Base-by-base conservation (phyloP, 2,113 vertebrate genomes). In the Papio anubis region DNA sequence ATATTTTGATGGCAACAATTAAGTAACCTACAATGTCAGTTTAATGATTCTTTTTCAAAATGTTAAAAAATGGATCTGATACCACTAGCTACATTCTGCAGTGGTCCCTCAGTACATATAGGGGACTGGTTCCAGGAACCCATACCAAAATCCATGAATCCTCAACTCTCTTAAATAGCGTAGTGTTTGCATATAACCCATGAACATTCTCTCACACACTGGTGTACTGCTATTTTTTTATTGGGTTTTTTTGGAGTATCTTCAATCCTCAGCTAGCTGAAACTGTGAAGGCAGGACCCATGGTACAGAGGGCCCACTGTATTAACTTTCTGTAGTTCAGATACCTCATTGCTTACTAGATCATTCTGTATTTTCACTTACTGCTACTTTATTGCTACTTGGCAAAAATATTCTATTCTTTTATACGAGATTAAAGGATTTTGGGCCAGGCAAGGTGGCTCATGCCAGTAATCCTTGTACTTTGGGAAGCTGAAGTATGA, bases 1-100 rank as follows among this genome's bases (percentile, higher is more conserved):
- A 8, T 61, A 59, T 43, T 88, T 25, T 81, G 14, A 40, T 17
- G 76, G 8, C 40, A 96, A 88, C 5, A 94, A 82, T 76, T 91
- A 81, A 48, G 32, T 16, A 68, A 7, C 5, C 45, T 95, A 96
- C 17, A 79, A 61, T 75, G 32, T 27, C 43, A 40, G n/a, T 84
- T 75, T 72, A 88, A 76, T 40, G n/a, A 93, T 85, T 88, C 48
- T 83, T 93, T 80, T 93, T 43, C 30, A 93, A 86, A 90, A 59
- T 86, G 68, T 70, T 70, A 84, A 66, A 79, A 91, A 94, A 38
- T 48, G 6, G 8, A 8, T 45, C 38, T 61, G n/a, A 91, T 32
- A 81, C 80, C 84, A 87, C 17, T 78, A 11, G 43, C 5, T 94
- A 80, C 84, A 87, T 68, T 91, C 40, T 50, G 27, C 27, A 78